Percentiles rank a stretch among this genome's conserved stretches.
These are phyloP conservation scores for Sebastes ruberrimus DNA, from an alignment of 2,797 vertebrate species.

Conservation along the genomic window DNA sequence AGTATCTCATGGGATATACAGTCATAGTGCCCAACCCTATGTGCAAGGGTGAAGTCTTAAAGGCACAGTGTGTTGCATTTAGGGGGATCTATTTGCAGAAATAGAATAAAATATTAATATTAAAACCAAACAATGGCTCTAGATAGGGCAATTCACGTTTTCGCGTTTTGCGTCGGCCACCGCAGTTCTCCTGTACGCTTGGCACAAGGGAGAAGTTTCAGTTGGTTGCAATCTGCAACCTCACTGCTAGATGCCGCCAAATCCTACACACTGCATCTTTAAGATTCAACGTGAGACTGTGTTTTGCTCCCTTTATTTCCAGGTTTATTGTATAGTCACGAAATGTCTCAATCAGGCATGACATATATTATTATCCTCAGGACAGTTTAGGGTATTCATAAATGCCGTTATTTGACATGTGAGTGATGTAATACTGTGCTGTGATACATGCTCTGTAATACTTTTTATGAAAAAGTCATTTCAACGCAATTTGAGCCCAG, in stretches of 20 bases:
- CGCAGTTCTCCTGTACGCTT: too few relatives aligned
- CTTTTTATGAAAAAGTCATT: not conserved
- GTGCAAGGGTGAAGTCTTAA: not conserved
- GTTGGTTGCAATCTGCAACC: too few relatives aligned
- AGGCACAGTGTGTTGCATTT: too few relatives aligned
- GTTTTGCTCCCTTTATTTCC: not conserved
- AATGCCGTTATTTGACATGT: not conserved
- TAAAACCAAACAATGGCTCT: too few relatives aligned
- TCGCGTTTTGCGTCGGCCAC: too few relatives aligned
- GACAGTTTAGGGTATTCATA: not conserved
- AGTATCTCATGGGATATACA: not conserved
- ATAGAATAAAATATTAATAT: too few relatives aligned
- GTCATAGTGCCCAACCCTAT: not conserved
- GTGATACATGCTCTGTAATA: not conserved
- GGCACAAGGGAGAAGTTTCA: too few relatives aligned
- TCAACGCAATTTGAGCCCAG: not conserved
- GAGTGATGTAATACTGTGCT: not conserved
- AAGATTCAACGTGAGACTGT: not conserved
- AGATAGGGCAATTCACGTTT: too few relatives aligned
- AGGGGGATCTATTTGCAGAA: too few relatives aligned
- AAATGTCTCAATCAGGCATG: not conserved
- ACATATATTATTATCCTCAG: not conserved
- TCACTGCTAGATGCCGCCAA: too few relatives aligned
- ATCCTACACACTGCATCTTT: too few relatives aligned
- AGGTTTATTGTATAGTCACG: not conserved